Conservation (phyloP, 2,113 vertebrate genomes). For the Cercocebus atys region DNA sequence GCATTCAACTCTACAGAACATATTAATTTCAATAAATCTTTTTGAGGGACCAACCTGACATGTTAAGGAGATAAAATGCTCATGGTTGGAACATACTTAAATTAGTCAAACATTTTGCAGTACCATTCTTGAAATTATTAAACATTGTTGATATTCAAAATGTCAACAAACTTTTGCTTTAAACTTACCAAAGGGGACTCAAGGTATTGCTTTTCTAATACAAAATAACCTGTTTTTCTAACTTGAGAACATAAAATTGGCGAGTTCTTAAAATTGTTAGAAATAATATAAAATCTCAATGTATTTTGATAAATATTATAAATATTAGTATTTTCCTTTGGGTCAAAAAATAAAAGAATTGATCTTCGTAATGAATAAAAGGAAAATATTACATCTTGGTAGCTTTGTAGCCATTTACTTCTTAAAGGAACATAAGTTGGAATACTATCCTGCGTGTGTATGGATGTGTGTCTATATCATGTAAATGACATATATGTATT, state of each 20-base stretch:
- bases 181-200: not conserved
- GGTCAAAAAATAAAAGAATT: constrained; percentile 2
- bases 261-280: constrained; percentile 18
- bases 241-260: constrained; percentile 54
- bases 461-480: not conserved
- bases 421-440: not conserved
- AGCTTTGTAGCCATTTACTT: not conserved
- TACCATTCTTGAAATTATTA: constrained; percentile 13
- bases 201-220: not conserved
- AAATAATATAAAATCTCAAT: constrained; percentile 22
- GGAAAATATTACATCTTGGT: not conserved
- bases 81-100: not conserved
- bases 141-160: not conserved
- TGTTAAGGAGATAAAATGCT: constrained; percentile 45
- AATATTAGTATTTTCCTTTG: not conserved
- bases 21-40: constrained; percentile 64
- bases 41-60: not conserved
- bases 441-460: not conserved
- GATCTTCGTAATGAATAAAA: not conserved
- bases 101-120: constrained; percentile 12
- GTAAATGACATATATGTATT: not conserved
- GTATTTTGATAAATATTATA: constrained; percentile 46
- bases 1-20: not conserved
- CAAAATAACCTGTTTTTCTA: constrained; percentile 56
- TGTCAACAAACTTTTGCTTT: constrained; percentile 20